These are phyloP conservation scores for Thamnaconus septentrionalis DNA, from an alignment of 2,113 vertebrate species.

Conservation along the genomic window DNA sequence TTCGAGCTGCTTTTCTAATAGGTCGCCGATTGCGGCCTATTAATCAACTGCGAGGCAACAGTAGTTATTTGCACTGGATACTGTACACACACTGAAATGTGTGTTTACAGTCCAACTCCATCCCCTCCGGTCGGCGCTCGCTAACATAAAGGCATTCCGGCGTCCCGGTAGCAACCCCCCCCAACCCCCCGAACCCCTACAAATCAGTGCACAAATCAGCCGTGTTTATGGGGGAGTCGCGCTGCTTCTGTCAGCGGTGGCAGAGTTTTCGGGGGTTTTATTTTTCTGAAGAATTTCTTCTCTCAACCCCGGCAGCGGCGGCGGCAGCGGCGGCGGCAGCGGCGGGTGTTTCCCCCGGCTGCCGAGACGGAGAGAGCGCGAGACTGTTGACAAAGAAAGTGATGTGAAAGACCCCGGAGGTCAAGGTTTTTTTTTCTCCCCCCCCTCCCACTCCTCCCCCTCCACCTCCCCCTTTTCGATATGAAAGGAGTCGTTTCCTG, in stretches of 20 bases:
- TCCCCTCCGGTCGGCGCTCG: constrained; percentile 50
- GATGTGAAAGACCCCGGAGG: constrained; percentile 64
- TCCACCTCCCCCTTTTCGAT: constrained; percentile 26
- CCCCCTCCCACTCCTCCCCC: background rate
- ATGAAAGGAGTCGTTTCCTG: constrained; percentile 75
- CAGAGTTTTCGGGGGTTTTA: constrained; percentile 23
- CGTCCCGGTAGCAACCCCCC: constrained; percentile 30
- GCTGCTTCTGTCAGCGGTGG: constrained; percentile 25
- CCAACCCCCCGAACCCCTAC: too few relatives aligned
- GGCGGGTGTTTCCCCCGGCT: constrained; percentile 26
- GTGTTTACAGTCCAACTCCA: constrained; percentile 69
- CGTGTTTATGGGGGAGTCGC: constrained; percentile 31
- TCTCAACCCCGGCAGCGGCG: constrained; percentile 25
- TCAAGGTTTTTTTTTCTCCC: constrained; percentile 36
- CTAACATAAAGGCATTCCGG: constrained; percentile 43
- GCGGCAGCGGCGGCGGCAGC: constrained; percentile 28
- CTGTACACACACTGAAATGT: constrained; percentile 60
- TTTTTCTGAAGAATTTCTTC: constrained; percentile 1
- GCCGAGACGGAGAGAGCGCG: constrained; percentile 54
- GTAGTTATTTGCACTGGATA: constrained; percentile 66
- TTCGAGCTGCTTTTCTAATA: constrained; percentile 71
- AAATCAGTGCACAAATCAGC: constrained; percentile 3
- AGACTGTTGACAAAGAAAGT: constrained; percentile 68
- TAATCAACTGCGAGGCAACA: constrained; percentile 63
- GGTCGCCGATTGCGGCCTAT: constrained; percentile 65